A percentile compares a stretch with the other conserved stretches of the same genome.
phyloP scores from a whole-genome alignment of 1,140 invertebrate species.

The Eriocheir sinensis region DNA sequence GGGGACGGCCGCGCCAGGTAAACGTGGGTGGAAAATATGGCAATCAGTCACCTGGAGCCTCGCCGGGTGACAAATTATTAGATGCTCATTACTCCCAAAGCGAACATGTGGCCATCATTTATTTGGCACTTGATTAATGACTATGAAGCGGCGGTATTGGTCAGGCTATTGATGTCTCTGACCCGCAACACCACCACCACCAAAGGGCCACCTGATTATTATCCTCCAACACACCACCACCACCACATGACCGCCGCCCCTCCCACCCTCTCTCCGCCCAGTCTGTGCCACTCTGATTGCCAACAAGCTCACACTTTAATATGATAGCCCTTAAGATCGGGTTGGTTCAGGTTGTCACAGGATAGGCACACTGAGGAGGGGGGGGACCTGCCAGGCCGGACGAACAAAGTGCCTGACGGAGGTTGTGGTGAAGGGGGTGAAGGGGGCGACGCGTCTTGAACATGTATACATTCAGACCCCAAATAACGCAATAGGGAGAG shows the following conservation, averaged over 20 bases:
- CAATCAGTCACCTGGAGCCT: slow-evolving; percentile 34
- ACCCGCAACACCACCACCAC: neutral
- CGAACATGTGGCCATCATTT: slow-evolving; percentile 76
- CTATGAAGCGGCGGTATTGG: slow-evolving; percentile 39
- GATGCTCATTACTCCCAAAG: slow-evolving; percentile 72
- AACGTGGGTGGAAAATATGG: slow-evolving; percentile 1
- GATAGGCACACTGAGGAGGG: neutral
- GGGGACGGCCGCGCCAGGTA: neutral
- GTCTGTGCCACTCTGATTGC: neutral
- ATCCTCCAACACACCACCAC: neutral
- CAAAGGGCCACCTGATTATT: neutral
- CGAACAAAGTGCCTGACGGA: neutral
- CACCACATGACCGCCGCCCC: neutral
- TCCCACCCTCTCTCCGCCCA: neutral
- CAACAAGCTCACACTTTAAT: slow-evolving; percentile 17
- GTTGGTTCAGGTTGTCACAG: slow-evolving; percentile 12
- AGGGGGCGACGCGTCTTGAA: too few relatives aligned
- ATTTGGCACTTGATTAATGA: slow-evolving; percentile 70
- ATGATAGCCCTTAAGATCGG: slow-evolving; percentile 5
- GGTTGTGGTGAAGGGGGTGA: neutral
- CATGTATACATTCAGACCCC: neutral
- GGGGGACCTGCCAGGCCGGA: neutral
- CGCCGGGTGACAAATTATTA: slow-evolving; percentile 76
- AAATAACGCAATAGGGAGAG: neutral
- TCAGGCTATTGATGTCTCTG: slow-evolving; percentile 42